These are phyloP conservation scores for Conopomorpha cramerella DNA, from an alignment of 1,140 invertebrate genomes.

Conservation along the genomic window DNA sequence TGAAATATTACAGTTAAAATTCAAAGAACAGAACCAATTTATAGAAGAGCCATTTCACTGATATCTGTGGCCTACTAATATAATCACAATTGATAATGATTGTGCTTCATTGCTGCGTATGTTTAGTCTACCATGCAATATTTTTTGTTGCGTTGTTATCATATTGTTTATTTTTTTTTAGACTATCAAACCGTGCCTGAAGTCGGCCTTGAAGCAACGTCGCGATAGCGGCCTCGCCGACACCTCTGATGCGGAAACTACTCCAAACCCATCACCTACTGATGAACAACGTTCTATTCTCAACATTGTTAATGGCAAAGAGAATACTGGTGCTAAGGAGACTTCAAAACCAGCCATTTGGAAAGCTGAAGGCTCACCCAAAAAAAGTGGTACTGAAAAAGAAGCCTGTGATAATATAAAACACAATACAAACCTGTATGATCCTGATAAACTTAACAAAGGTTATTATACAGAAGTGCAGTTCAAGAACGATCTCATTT, in stretches of 20 bases:
- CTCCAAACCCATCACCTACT: conserved; percentile 1
- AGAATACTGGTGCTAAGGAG: conserved; percentile 5
- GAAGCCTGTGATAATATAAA: conserved; percentile 35
- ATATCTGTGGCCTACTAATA: too few relatives aligned
- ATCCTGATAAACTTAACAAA: conserved; percentile 47
- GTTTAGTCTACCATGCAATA: too few relatives aligned
- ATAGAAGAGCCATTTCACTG: too few relatives aligned
- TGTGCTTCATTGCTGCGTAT: too few relatives aligned
- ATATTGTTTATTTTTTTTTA: conserved; percentile 17
- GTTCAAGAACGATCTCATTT: conserved; percentile 62
- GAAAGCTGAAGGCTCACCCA: conserved; percentile 6
- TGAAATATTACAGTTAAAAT: too few relatives aligned
- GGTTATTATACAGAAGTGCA: conserved; percentile 51
- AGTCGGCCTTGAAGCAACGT: conserved; percentile 34
- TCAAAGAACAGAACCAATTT: too few relatives aligned
- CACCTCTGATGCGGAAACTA: conserved; percentile 50
- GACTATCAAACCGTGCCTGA: conserved; percentile 27
- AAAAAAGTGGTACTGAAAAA: too few relatives aligned
- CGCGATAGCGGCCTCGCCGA: conserved; percentile 50
- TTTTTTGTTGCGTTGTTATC: too few relatives aligned
- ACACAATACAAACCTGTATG: conserved; percentile 40
- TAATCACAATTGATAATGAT: too few relatives aligned
- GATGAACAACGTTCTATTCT: conserved; percentile 13
- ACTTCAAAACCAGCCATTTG: conserved; percentile 12
- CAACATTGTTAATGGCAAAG: conserved; percentile 20